phyloP scores from a whole-genome alignment of 2,797 vertebrate genomes.

The Salarias fasciatus region DNA sequence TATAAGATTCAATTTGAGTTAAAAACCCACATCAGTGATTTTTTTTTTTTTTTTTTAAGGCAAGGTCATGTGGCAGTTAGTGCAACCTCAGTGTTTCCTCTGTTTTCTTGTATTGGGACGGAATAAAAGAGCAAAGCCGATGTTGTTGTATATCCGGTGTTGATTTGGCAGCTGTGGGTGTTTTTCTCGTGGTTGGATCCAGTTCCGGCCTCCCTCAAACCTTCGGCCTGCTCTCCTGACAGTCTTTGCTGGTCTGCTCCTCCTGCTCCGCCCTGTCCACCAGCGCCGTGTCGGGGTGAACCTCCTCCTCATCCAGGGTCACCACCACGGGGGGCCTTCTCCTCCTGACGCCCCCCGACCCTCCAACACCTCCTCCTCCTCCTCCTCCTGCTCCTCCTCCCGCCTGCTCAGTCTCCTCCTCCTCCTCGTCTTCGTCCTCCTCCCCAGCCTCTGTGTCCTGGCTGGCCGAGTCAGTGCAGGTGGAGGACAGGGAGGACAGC shows the following conservation, averaged over 20 bases:
- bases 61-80: slow-evolving; percentile 65
- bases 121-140: slow-evolving; percentile 45
- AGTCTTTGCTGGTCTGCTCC: slow-evolving; percentile 61
- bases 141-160: slow-evolving; percentile 19
- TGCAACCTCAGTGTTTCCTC: slow-evolving; percentile 40
- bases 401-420: slow-evolving; percentile 76
- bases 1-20: slow-evolving; percentile 33
- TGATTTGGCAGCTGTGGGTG: slow-evolving; percentile 46
- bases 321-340: slow-evolving; percentile 63
- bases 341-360: slow-evolving; percentile 52
- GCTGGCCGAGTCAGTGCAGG: slow-evolving; percentile 84
- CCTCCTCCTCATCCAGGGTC: slow-evolving; percentile 86
- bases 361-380: slow-evolving; percentile 52
- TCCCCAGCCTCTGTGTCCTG: slow-evolving; percentile 85
- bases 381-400: slow-evolving; percentile 60
- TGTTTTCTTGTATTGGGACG: slow-evolving; percentile 6
- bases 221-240: slow-evolving; percentile 52
- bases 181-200: slow-evolving; percentile 28
- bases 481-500: slow-evolving; percentile 85
- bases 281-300: slow-evolving; percentile 86
- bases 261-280: slow-evolving; percentile 65
- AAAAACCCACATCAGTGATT: slow-evolving; percentile 29
- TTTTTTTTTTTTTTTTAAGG: slow-evolving; percentile 54
- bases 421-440: slow-evolving; percentile 76
- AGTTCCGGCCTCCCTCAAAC: slow-evolving; percentile 55